Percentiles rank a stretch among this genome's conserved stretches.
Conservation (phyloP, 2,797 vertebrate genomes). For the Arremon aurantiirostris region DNA sequence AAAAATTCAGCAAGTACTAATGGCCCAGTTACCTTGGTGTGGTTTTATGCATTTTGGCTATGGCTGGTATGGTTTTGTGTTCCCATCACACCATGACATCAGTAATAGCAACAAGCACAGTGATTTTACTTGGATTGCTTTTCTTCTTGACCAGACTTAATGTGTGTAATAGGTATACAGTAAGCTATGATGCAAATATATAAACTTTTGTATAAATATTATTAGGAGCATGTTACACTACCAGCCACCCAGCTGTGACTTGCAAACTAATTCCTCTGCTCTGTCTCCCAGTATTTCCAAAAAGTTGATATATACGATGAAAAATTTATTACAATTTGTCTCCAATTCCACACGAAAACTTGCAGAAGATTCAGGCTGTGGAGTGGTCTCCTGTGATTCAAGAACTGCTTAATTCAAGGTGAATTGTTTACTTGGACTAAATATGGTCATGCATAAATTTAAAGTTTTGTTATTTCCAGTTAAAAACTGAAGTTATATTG, state of each 20-base stretch:
- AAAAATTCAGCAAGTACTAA: background rate
- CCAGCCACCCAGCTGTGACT: background rate
- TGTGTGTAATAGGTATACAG: background rate
- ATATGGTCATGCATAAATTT: background rate
- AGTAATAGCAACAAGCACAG: background rate
- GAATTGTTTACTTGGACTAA: background rate
- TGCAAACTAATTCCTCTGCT: background rate
- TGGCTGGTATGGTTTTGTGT: background rate
- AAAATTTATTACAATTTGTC: background rate
- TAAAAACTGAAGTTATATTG: background rate
- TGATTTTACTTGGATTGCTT: background rate
- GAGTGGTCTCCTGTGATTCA: background rate
- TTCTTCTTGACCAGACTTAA: background rate
- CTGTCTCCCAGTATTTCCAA: background rate
- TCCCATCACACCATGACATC: background rate
- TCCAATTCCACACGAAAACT: background rate
- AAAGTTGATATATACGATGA: background rate
- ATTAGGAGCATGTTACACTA: background rate
- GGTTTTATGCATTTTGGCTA: background rate
- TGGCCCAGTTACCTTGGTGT: background rate
- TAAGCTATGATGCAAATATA: background rate
- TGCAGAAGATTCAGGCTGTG: background rate
- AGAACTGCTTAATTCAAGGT: background rate
- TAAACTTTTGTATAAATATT: background rate
- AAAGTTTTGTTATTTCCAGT: background rate